Evolutionary conservation across 2,888 invertebrate species (phyloP), one percentile per base, ranked within the genome.

Genomic region (Geotrupes spiniger): DNA sequence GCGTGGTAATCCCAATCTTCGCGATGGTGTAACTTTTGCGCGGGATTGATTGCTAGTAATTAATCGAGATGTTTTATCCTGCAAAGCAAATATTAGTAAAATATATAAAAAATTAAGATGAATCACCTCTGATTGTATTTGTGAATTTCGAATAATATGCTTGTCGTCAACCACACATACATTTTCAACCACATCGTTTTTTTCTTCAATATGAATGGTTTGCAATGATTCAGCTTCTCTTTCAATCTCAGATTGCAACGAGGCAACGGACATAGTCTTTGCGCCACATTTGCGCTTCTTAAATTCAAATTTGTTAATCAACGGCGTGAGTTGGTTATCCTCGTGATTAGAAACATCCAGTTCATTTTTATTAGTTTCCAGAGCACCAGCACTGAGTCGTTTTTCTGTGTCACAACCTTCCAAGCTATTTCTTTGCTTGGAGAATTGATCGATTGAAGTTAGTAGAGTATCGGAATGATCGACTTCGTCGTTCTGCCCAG

Each of bases 401-500:
- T n/a, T n/a, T n/a, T n/a, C n/a, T n/a, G n/a, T n/a, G n/a, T n/a
- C n/a, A n/a, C n/a, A n/a, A n/a, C n/a, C 1, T 14, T 8, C 33
- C 15, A 14, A 8, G 14, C 26, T 12, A 9, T 16, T n/a, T 26
- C 31, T 15, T 40, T 31, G 21, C 29, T 48, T 42, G 4, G 46
- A 16, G 12, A 37, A 47, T 21, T 42, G 28, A 37, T 36, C 28
- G 10, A 48, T 38, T 21, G 37, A 36, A 15, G 28, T 42, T 14
- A 42, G 15, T 11, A 42, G 37, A 5, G 42, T 41, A 29, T n/a
- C 17, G 26, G 31, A 31, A n/a, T 11, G 36, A 16, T 38, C 29
- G 42, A 36, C 36, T 17, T 47, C 46, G 16, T 33, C 38, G 28
- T 49, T 41, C 14, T 51, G 36, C 2, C 21, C 33, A 15, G 60